phyloP scores from a whole-genome alignment of 2,888 invertebrate species.

The Amitus sp. region DNA sequence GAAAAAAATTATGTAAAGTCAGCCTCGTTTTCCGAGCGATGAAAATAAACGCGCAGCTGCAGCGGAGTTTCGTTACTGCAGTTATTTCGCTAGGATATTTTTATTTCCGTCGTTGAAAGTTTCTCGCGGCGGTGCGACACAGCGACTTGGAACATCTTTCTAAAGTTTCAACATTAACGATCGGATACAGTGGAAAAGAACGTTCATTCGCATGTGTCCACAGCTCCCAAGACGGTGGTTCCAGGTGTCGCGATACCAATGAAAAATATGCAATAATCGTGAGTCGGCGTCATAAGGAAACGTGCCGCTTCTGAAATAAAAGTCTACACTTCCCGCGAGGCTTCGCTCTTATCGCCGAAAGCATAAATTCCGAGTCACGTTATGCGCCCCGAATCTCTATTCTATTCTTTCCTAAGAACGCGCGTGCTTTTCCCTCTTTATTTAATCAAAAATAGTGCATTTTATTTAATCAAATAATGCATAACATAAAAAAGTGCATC shows the following conservation, averaged over 20 bases:
- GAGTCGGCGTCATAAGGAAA: background rate
- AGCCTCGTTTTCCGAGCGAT: background rate
- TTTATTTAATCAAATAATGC: too few relatives aligned
- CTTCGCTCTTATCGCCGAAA: background rate
- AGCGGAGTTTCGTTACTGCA: background rate
- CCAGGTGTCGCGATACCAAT: background rate
- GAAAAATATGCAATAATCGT: background rate
- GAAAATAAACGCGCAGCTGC: background rate
- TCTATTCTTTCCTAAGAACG: background rate
- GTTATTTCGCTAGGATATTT: background rate
- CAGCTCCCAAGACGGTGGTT: background rate
- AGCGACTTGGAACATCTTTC: background rate
- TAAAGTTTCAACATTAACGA: background rate
- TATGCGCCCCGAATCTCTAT: too few relatives aligned
- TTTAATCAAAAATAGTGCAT: too few relatives aligned
- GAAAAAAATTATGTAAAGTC: background rate
- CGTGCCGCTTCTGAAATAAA: background rate
- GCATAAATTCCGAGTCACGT: background rate
- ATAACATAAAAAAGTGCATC: too few relatives aligned
- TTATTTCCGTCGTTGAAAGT: background rate
- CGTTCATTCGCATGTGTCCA: conserved; percentile 4
- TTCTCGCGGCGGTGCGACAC: background rate
- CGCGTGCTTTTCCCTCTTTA: background rate
- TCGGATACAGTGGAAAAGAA: background rate
- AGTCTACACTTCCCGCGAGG: background rate